phyloP scores from a whole-genome alignment of 1,140 invertebrate species.

The Micrasema longulum region DNA sequence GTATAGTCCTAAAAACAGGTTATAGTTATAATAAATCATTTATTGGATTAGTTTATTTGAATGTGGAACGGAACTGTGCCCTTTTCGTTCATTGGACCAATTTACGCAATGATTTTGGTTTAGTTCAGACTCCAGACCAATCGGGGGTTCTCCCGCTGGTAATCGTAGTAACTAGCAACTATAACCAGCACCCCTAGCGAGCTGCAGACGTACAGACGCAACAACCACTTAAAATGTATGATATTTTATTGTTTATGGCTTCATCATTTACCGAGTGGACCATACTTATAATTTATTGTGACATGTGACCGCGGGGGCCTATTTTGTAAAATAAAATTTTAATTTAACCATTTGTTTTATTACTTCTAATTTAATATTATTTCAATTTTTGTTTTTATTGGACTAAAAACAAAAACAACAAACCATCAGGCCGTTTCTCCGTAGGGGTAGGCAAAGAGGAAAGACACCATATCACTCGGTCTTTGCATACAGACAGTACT shows the following conservation, averaged over 20 bases:
- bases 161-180: not conserved
- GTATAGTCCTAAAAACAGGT: too few species aligned
- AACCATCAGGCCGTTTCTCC: too few species aligned
- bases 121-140: too few species aligned
- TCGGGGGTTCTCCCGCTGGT: slow-evolving; percentile 21
- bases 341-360: too few species aligned
- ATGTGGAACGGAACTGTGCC: slow-evolving; percentile 15
- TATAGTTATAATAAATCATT: too few species aligned
- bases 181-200: slow-evolving; percentile 20
- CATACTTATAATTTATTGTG: slow-evolving; percentile 15
- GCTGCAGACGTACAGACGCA: slow-evolving; percentile 2
- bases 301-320: slow-evolving; percentile 23
- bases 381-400: too few species aligned
- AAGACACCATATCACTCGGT: too few species aligned
- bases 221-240: not conserved
- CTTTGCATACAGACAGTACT: too few species aligned
- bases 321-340: too few species aligned
- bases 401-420: too few species aligned
- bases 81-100: slow-evolving; percentile 15
- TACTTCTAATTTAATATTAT: too few species aligned
- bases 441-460: too few species aligned
- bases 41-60: slow-evolving; percentile 9
- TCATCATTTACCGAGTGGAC: slow-evolving; percentile 16
- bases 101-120: slow-evolving; percentile 16
- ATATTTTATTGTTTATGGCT: slow-evolving; percentile 33